phyloP scores from a whole-genome alignment of 1,140 invertebrate species.

The Anastrepha ludens region DNA sequence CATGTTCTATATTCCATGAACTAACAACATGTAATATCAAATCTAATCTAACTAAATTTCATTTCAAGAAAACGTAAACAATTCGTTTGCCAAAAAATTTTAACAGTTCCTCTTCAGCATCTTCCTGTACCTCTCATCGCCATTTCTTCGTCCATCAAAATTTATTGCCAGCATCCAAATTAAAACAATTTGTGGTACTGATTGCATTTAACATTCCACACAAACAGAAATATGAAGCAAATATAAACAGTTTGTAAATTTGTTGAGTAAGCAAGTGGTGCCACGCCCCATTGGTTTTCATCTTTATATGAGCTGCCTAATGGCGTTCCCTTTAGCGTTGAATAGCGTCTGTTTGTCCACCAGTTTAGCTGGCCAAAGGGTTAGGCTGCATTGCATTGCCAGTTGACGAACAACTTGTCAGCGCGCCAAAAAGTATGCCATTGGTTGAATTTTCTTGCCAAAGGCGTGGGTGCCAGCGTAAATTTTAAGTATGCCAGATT shows the following conservation, averaged over 20 bases:
- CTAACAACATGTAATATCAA: too few species aligned
- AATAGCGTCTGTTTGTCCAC: background rate
- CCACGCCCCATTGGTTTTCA: conserved; percentile 18
- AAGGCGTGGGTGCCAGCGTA: conserved; percentile 20
- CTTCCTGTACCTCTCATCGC: background rate
- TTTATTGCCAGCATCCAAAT: conserved; percentile 20
- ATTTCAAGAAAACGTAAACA: background rate
- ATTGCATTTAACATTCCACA: background rate
- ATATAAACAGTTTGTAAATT: background rate
- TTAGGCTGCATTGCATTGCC: background rate
- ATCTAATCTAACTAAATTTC: too few species aligned
- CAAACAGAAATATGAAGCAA: background rate
- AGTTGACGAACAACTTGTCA: background rate
- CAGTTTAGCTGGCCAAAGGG: background rate
- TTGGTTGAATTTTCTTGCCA: background rate
- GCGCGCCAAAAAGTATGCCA: conserved; percentile 37
- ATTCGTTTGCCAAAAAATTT: background rate
- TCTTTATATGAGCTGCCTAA: background rate
- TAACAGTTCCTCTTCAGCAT: background rate
- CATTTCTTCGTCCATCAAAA: background rate
- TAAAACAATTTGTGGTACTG: conserved; percentile 24
- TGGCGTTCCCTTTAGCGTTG: background rate
- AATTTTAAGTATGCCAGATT: conserved; percentile 34
- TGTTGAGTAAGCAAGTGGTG: conserved; percentile 16
- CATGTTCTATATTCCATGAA: background rate